Conservation (phyloP, 23 tunicate genomes). For the Ascidia mentula region DNA sequence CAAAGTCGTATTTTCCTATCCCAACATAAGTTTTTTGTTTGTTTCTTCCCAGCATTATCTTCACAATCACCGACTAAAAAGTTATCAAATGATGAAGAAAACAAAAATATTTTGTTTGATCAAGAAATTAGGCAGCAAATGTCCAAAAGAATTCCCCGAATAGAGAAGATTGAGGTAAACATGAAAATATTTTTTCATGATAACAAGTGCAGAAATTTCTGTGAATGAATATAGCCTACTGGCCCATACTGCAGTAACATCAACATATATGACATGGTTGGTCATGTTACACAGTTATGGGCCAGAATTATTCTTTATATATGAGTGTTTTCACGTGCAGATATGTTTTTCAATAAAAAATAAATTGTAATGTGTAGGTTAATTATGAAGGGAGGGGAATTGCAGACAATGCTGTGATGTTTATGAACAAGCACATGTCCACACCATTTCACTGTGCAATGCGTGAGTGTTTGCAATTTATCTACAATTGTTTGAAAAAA, state of each 20-base stretch:
- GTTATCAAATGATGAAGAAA: not conserved
- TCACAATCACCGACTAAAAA: too few relatives aligned
- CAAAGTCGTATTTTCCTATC: too few relatives aligned
- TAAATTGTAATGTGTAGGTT: too few relatives aligned
- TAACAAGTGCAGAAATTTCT: not conserved
- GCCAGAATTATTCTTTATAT: not conserved
- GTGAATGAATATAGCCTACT: too few relatives aligned
- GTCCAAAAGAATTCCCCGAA: constrained; percentile 56
- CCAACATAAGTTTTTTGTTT: too few relatives aligned
- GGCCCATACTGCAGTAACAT: not conserved
- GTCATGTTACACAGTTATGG: not conserved
- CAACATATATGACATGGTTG: not conserved
- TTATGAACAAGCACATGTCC: constrained; percentile 75
- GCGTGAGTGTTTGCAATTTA: too few relatives aligned
- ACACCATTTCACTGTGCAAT: constrained; percentile 90
- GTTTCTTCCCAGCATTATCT: too few relatives aligned
- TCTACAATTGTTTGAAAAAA: not conserved
- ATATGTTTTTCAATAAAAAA: not conserved
- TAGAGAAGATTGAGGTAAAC: constrained; percentile 72
- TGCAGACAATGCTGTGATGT: constrained; percentile 74
- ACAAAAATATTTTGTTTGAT: constrained; percentile 25
- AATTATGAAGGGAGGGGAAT: constrained; percentile 60
- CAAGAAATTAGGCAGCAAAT: constrained; percentile 30
- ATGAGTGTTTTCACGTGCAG: not conserved
- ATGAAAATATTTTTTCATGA: not conserved